Base-by-base conservation (phyloP, 2,797 vertebrate genomes). In the Argyrosomus regius region DNA sequence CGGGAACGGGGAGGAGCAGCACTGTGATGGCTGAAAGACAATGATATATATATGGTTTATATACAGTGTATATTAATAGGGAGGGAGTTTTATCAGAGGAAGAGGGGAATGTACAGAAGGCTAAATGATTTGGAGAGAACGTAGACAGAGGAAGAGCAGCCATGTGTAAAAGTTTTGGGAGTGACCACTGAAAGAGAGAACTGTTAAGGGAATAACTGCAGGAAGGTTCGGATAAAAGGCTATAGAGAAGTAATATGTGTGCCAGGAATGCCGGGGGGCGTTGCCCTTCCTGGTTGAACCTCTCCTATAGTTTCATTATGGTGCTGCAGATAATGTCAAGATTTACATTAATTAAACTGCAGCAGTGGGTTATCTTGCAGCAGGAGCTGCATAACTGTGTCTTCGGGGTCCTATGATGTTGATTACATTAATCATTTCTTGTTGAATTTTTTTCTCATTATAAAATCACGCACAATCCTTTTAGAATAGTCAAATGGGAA, bases 331-430 rank as follows among this genome's bases (percentile, higher is more conserved):
- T 91, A 86, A 88, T 88, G 88, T 89, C 84, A 87, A 78, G 76
- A 87, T 91, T 91, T 88, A 70, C 86, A 90, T 93, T 82, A 84
- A 93, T 91, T 91, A 90, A 85, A 87, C 59, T 66, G 69, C 72
- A 72, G 59, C 1, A 0, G 62, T 20, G 50, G 8, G 3, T 69
- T 50, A 60, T 71, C 31, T 77, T 71, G 14, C 20, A 62, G 50
- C 20, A 63, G 54, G 60, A 73, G 62, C 64, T 62, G 20, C 53
- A 45, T 46, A 61, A 50, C 57, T 75, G 5, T 70, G 56, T 65
- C 77, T 80, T 46, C 52, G 79, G 72, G 57, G 58, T 50, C 31
- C 6, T 58, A 7, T 59, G 46, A 77, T 58, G 58, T 59, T 6
- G 35, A 75, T 80, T 73, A 56, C 28, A 74, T 65, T 68, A 39